Conservation (phyloP, 92 coral and sea anemone genomes). For the Desmophyllum pertusum region DNA sequence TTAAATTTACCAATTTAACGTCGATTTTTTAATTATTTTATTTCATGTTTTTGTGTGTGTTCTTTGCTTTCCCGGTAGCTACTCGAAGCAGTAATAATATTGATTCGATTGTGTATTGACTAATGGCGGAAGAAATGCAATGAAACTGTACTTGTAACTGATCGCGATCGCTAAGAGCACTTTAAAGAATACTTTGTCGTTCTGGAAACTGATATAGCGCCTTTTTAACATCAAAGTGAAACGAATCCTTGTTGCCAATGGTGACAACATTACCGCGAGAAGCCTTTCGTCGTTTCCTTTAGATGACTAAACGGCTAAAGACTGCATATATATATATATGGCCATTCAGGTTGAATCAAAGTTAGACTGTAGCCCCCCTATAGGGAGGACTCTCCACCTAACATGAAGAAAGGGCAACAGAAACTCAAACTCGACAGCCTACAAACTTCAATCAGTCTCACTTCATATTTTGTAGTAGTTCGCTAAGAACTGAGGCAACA, state of each 20-base stretch:
- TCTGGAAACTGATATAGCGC: neutral
- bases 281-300: neutral
- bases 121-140: neutral
- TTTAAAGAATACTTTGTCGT: neutral
- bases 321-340: too few relatives aligned
- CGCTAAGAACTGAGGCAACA: too few relatives aligned
- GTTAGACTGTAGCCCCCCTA: neutral
- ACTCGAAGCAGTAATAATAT: neutral
- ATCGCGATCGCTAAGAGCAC: neutral
- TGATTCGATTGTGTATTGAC: neutral
- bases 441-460: too few relatives aligned
- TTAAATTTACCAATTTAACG: too few relatives aligned
- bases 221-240: neutral
- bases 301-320: neutral
- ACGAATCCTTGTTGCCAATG: neutral
- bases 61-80: neutral
- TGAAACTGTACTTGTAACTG: neutral
- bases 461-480: too few relatives aligned
- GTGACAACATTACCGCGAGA: neutral
- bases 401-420: too few relatives aligned
- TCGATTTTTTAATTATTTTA: too few relatives aligned
- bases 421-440: too few relatives aligned
- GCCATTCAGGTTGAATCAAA: neutral
- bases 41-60: neutral
- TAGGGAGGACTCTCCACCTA: too few relatives aligned